Evolutionary conservation across 2,113 vertebrate genomes (phyloP).

Genomic region (Dunckerocampus dactyliophorus): DNA sequence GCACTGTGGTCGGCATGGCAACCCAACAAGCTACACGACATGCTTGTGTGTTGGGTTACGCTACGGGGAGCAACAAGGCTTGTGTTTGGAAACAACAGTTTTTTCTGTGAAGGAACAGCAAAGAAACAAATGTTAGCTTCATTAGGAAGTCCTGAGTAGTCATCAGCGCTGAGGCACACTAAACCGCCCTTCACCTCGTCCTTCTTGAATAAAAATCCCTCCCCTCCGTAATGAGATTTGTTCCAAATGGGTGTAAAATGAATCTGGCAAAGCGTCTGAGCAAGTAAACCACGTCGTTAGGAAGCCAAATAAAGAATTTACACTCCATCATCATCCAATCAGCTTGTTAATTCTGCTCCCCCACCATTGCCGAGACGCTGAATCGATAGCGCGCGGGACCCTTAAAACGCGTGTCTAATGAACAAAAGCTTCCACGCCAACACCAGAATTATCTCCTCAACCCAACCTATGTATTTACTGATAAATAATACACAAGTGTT

Average conservation of each 20-base stretch:
- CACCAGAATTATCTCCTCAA: too few relatives aligned
- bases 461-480: too few relatives aligned
- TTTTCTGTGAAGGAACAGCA: slow-evolving; percentile 14
- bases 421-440: background rate
- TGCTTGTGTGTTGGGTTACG: background rate
- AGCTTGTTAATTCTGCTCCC: slow-evolving; percentile 49
- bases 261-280: slow-evolving; percentile 57
- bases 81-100: background rate
- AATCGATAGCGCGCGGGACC: slow-evolving; percentile 32
- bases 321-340: slow-evolving; percentile 55
- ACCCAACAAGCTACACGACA: slow-evolving; percentile 45
- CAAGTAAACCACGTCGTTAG: slow-evolving; percentile 58
- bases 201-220: slow-evolving; percentile 37
- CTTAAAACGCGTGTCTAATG: slow-evolving; percentile 5
- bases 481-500: too few relatives aligned
- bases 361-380: slow-evolving; percentile 23
- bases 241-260: slow-evolving; percentile 61
- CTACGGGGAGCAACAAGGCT: background rate
- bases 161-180: slow-evolving; percentile 34
- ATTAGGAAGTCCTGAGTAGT: slow-evolving; percentile 38
- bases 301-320: slow-evolving; percentile 36
- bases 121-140: slow-evolving; percentile 52
- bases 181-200: slow-evolving; percentile 51
- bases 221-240: slow-evolving; percentile 52
- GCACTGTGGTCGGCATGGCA: slow-evolving; percentile 35